phyloP scores from a whole-genome alignment of 2,888 invertebrate species.

The Pandemis corylana region DNA sequence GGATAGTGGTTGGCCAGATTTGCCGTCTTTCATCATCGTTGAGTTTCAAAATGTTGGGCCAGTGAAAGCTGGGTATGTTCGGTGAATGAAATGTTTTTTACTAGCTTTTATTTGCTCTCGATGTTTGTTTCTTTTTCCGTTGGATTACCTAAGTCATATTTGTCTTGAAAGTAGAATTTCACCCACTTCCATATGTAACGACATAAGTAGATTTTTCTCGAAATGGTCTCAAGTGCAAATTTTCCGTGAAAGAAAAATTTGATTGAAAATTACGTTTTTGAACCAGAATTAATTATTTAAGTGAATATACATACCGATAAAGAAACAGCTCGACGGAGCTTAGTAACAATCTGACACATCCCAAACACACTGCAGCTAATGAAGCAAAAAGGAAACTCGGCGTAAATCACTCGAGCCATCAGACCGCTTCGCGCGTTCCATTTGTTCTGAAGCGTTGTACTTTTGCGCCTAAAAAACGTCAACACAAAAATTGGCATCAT shows the following conservation, averaged over 20 bases:
- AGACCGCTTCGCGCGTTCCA: slow-evolving; percentile 43
- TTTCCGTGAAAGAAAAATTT: neutral
- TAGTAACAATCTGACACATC: slow-evolving; percentile 9
- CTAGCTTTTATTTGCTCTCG: too few relatives aligned
- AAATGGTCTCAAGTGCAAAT: neutral
- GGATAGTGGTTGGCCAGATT: neutral
- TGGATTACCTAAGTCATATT: too few relatives aligned
- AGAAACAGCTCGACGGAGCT: neutral
- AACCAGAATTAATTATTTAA: neutral
- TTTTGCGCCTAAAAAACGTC: neutral
- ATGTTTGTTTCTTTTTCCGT: too few relatives aligned
- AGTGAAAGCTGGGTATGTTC: neutral
- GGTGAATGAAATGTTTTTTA: too few relatives aligned
- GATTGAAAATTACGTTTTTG: neutral
- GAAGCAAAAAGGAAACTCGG: slow-evolving; percentile 10
- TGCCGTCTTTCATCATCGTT: neutral
- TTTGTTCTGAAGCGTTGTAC: slow-evolving; percentile 2
- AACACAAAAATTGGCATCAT: slow-evolving; percentile 10
- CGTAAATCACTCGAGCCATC: slow-evolving; percentile 49
- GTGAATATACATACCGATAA: neutral
- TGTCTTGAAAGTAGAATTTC: too few relatives aligned
- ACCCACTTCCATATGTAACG: too few relatives aligned
- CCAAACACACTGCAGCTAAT: slow-evolving; percentile 5
- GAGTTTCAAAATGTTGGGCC: neutral
- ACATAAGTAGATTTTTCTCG: too few relatives aligned